Conservation (phyloP, 2,888 invertebrate species). For the Sinelater perroti region DNA sequence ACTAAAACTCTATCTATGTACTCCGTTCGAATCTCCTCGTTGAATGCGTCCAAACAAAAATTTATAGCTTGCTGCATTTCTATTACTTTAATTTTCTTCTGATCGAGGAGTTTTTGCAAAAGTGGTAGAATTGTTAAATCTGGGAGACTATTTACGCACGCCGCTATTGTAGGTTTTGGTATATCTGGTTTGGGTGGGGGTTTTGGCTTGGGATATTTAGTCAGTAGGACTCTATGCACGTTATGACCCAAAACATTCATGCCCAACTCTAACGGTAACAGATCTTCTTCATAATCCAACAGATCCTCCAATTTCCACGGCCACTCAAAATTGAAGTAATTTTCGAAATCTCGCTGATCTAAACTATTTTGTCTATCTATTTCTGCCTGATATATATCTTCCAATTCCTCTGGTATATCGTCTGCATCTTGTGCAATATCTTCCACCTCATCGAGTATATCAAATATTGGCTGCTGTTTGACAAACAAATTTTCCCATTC, state of each 20-base stretch:
- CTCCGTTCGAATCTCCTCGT: conserved; percentile 63
- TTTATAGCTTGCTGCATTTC: conserved; percentile 63
- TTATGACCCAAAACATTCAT: conserved; percentile 55
- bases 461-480: conserved; percentile 66
- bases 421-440: conserved; percentile 49
- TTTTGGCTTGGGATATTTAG: conserved; percentile 54
- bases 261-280: conserved; percentile 45
- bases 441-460: conserved; percentile 61
- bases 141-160: conserved; percentile 52
- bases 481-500: conserved; percentile 68
- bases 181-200: conserved; percentile 48
- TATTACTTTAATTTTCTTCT: conserved; percentile 50
- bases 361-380: conserved; percentile 64
- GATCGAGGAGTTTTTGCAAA: conserved; percentile 51
- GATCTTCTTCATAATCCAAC: conserved; percentile 61
- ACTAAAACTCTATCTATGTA: conserved; percentile 62
- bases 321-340: conserved; percentile 64
- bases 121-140: conserved; percentile 48
- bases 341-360: conserved; percentile 66
- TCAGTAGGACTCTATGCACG: conserved; percentile 52
- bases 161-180: conserved; percentile 49
- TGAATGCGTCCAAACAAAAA: conserved; percentile 66
- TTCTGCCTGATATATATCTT: conserved; percentile 63
- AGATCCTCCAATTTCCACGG: conserved; percentile 66
- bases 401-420: conserved; percentile 57